These are phyloP conservation scores for Brenthis hecate DNA, from an alignment of 2,888 invertebrate species.

Conservation along the genomic window DNA sequence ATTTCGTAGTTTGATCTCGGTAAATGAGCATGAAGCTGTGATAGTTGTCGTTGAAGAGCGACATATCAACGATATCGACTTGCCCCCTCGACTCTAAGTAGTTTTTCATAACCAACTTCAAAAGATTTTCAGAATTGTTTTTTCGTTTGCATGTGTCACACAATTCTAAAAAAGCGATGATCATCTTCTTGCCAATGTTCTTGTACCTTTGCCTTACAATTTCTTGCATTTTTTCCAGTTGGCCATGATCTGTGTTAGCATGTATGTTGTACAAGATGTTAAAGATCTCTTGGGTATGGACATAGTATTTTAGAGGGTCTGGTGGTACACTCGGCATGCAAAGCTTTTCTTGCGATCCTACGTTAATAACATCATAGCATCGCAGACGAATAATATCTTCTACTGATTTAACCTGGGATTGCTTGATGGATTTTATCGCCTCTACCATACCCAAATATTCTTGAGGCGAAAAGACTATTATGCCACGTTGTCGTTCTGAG, in stretches of 20 bases:
- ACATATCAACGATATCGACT: neutral
- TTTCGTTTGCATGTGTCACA: neutral
- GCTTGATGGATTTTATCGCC: no score
- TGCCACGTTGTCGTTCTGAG: no score
- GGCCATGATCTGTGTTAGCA: neutral
- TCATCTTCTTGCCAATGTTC: neutral
- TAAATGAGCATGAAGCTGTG: neutral
- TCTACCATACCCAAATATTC: no score
- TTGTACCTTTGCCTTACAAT: neutral
- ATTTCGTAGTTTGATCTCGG: neutral
- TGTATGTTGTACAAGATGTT: neutral
- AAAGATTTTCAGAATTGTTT: neutral
- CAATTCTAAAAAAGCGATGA: neutral
- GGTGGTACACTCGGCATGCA: neutral
- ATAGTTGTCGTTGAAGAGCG: neutral
- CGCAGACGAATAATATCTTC: neutral
- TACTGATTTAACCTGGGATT: no score
- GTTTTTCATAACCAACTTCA: neutral
- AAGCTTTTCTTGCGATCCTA: neutral
- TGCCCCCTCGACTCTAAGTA: neutral
- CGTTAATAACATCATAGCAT: neutral
- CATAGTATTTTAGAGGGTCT: neutral
- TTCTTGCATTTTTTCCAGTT: neutral
- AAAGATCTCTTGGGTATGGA: conserved; percentile 2
- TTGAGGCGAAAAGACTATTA: no score